Evolutionary conservation across 2,113 vertebrate species (phyloP).

Genomic region (Rana temporaria): DNA sequence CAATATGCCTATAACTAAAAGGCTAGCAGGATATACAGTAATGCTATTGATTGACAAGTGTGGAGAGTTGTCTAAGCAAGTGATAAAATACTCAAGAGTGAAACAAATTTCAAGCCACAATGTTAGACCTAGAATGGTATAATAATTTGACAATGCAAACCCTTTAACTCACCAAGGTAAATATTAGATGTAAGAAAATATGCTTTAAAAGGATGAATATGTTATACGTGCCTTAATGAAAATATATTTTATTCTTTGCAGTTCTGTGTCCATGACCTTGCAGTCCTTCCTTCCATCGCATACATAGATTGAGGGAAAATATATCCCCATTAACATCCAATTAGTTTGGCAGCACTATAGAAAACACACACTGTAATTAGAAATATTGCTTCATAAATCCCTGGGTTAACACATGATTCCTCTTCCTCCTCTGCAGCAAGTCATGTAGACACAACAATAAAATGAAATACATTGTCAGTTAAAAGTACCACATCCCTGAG

Average conservation of each 20-base stretch:
- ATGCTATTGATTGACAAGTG: too few species aligned
- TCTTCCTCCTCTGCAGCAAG: background rate
- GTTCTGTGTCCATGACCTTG: background rate
- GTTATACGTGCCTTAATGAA: background rate
- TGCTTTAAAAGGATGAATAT: too few species aligned
- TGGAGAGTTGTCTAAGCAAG: too few species aligned
- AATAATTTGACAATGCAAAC: too few species aligned
- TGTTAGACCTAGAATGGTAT: too few species aligned
- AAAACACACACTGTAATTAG: slow-evolving; percentile 2
- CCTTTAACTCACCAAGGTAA: too few species aligned
- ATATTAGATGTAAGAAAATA: too few species aligned
- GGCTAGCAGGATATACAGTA: too few species aligned
- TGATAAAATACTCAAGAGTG: too few species aligned
- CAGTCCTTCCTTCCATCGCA: background rate
- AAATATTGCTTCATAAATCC: slow-evolving; percentile 11
- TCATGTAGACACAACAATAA: slow-evolving; percentile 7
- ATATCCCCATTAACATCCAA: slow-evolving; percentile 7
- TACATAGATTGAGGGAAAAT: background rate
- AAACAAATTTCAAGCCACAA: too few species aligned
- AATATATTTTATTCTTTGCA: background rate
- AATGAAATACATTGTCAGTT: background rate
- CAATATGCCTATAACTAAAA: too few species aligned
- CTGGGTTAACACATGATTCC: background rate
- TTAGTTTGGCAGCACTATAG: slow-evolving; percentile 2
- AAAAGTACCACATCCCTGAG: background rate